Base-by-base conservation (phyloP, 2,888 invertebrate species). In the Calliphora vomitoria region DNA sequence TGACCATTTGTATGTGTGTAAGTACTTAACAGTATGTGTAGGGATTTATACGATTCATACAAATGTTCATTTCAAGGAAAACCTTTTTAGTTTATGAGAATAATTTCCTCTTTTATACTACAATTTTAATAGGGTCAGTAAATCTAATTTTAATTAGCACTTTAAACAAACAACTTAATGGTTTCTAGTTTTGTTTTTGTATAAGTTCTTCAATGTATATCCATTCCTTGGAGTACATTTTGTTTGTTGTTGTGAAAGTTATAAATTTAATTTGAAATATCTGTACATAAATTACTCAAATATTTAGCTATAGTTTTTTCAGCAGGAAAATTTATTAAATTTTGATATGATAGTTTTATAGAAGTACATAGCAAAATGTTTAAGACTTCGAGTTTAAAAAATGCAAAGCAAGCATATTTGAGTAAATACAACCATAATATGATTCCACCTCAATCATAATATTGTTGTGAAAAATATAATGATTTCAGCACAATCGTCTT, bases 91-190 rank as follows among this genome's bases (percentile, higher is more conserved):
- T 75, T 75, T 31, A n/a, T 75, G 10, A 62, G 13, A n/a, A 6
- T 55, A 58, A 13, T 38, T 71, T 71, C 25, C 18, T 44, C 6
- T 35, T 25, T 58, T 58, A 25, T 13, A 25, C 13, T 10, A 50
- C 3, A 35, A 6, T 62, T 66, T 64, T 41, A 41, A 66, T 53
- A 53, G 20, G 41, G 25, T 6, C 38, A 38, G 41, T 78, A 64
- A 78, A 78, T 78, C 53, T 66, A 66, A 53, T 55, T 78, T 78
- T 53, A 66, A 78, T 78, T 66, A 25, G 53, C 25, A 25, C 38
- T 78, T 66, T 41, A 66, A 41, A 66, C 38, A 25, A 78, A 78
- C 53, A 25, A 76, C n/a, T 74, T 58, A 58, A 69, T 44, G 68
- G 13, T 44, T 47, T 58, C 8, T 13, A 69, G 31, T 79, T 69